Evolutionary conservation across 2,113 vertebrate species (phyloP), one percentile per base, ranked within the genome.

Genomic region (Synodontis membranacea): DNA sequence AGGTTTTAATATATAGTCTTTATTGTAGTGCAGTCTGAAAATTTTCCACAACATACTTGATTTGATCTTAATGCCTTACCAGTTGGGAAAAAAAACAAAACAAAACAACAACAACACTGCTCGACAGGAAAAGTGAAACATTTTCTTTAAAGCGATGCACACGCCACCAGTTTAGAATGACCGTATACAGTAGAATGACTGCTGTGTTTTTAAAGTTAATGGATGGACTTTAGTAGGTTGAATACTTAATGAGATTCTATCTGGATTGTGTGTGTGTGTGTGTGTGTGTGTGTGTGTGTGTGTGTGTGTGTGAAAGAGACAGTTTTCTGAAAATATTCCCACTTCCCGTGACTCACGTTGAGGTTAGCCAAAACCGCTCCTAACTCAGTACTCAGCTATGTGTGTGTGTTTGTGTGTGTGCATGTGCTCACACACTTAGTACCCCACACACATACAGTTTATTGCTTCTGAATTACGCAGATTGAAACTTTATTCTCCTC

Each of bases 301-400:
- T 52, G 64, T 52, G 74, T 60, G 68, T 50, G 54, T 68, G 80
- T 83, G 31, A 60, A 25, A 82, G 74, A 25, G 44, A 79, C 37
- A 84, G 54, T 81, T 64, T 83, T 85, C 79, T 42, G 54, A 84
- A 64, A 79, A 46, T 52, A 66, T 68, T 85, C 81, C 86, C 50
- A 56, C 83, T 84, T 87, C 86, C 88, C 15, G 72, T 88, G 89
- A 88, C 66, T 83, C 83, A 88, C 46, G 54, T 60, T 84, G 86
- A 87, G 87, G 87, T 87, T 87, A 78, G 83, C 89, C 83, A 87
- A 85, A 80, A 48, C 56, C 78, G 79, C 52, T 87, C 37, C 82
- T 85, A 42, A 80, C 62, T 86, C 83, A 87, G 56, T 75, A 85
- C 64, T 72, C 80, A 60, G 85, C 72, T 68, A 85, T 87, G 85